Base-by-base conservation (phyloP, 2,888 invertebrate genomes). In the Rhagium mordax region DNA sequence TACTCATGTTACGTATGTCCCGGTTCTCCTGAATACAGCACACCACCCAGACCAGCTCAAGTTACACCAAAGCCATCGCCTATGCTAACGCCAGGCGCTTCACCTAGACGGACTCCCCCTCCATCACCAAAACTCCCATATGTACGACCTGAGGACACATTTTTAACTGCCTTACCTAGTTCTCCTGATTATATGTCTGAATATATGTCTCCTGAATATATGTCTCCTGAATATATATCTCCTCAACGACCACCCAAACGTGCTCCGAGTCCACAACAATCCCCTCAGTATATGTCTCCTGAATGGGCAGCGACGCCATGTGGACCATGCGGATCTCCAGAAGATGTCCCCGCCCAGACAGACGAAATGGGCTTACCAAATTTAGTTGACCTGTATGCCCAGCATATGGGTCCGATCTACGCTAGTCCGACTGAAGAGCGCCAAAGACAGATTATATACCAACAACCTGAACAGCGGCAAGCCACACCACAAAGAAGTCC, bases 361-460 rank as follows among this genome's bases (percentile, higher is more conserved):
- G 65, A 65, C 18, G 53, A 65, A n/a, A 10, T n/a, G 8, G 65
- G 65, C 8, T 20, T 65, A n/a, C 65, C 65, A 15, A 18, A n/a
- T 65, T 20, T 65, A 10, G 53, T 65, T 20, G 13, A 65, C 3
- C 15, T 65, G 16, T 65, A 65, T 13, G 65, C 53, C 8, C 49
- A 65, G 16, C 53, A 65, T 20, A 65, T 65, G 65, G 33, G 33
- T 5, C 65, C 51, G 15, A 53, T 65, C 7, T 65, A 65, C n/a
- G 8, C 65, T 1, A 65, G 65, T 21, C 65, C 65, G 1, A 65
- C 65, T 2, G 41, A 51, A n/a, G 20, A 29, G 5, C 16, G 53
- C 0, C 27, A 53, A 18, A 65, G 65, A n/a, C 65, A n/a, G 8
- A 27, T 65, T 10, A 65, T 65, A 51, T 33, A 18, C 1, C 41